These are phyloP conservation scores for Acanthurus tractus DNA, from an alignment of 2,797 vertebrate genomes.

Conservation along the genomic window DNA sequence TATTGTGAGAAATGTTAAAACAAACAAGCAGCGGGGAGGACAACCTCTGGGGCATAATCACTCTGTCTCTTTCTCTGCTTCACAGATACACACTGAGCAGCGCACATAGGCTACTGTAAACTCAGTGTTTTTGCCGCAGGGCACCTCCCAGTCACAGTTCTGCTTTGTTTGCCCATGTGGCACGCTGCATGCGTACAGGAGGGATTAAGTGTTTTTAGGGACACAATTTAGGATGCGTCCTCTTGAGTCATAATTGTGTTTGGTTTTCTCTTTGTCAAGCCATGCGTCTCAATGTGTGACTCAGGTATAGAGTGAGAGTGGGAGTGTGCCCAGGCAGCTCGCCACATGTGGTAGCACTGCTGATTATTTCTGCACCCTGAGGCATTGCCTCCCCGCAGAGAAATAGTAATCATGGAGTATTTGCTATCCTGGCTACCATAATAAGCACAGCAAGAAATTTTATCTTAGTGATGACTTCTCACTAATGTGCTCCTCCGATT, in stretches of 20 bases:
- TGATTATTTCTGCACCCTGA: conserved; percentile 61
- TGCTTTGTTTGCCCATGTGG: conserved; percentile 42
- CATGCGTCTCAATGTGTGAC: conserved; percentile 38
- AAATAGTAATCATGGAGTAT: conserved; percentile 57
- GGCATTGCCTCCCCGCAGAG: conserved; percentile 49
- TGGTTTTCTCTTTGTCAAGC: conserved; percentile 16
- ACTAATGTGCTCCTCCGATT: conserved; percentile 27
- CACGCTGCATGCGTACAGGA: conserved; percentile 11
- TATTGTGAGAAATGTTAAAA: conserved; percentile 60
- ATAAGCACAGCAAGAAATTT: conserved; percentile 27
- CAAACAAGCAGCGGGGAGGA: conserved; percentile 44
- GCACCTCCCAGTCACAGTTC: conserved; percentile 43
- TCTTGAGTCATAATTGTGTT: conserved; percentile 52
- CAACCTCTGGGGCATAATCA: conserved; percentile 34
- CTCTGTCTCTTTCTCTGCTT: conserved; percentile 16
- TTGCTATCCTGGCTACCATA: conserved; percentile 33
- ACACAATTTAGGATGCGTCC: conserved; percentile 32
- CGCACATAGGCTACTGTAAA: conserved; percentile 20
- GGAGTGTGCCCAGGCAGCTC: conserved; percentile 39
- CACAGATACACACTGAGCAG: conserved; percentile 16
- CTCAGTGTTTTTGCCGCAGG: conserved; percentile 45
- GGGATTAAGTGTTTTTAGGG: conserved; percentile 44
- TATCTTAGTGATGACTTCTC: conserved; percentile 31
- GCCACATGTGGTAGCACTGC: conserved; percentile 22
- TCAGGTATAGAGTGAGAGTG: conserved; percentile 58